phyloP scores from a whole-genome alignment of 2,797 vertebrate species.

The Cuniculus paca region DNA sequence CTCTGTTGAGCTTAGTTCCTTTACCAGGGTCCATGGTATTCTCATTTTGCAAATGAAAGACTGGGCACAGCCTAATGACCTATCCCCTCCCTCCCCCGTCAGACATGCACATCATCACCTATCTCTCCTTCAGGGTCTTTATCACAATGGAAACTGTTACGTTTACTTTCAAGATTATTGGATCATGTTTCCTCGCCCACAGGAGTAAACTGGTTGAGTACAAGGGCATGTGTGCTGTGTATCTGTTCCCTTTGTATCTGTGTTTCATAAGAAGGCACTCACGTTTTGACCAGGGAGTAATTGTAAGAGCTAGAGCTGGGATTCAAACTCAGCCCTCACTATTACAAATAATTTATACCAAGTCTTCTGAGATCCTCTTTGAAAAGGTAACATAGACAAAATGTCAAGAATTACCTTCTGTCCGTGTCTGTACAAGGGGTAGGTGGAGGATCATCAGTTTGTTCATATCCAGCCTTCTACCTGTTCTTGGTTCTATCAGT shows the following conservation, averaged over 20 bases:
- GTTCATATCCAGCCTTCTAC: not conserved
- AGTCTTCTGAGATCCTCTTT: slow-evolving; percentile 40
- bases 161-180: not conserved
- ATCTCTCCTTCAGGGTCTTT: not conserved
- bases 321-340: not conserved
- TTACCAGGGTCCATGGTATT: not conserved
- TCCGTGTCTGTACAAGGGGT: accelerated
- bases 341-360: not conserved
- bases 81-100: accelerated
- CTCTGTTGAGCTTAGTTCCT: not conserved
- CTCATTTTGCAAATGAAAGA: not conserved
- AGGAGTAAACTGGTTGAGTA: not conserved
- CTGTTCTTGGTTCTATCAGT: slow-evolving; percentile 5
- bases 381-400: slow-evolving; percentile 11
- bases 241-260: not conserved
- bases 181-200: not conserved
- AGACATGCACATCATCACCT: not conserved
- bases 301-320: not conserved
- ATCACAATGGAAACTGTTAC: not conserved
- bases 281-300: not conserved
- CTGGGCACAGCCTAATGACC: not conserved
- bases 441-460: not conserved
- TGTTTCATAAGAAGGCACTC: not conserved
- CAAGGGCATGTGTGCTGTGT: not conserved
- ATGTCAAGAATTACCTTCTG: not conserved